Conservation (phyloP, 1,140 invertebrate species). For the Pseudomyrmex dendroicus region DNA sequence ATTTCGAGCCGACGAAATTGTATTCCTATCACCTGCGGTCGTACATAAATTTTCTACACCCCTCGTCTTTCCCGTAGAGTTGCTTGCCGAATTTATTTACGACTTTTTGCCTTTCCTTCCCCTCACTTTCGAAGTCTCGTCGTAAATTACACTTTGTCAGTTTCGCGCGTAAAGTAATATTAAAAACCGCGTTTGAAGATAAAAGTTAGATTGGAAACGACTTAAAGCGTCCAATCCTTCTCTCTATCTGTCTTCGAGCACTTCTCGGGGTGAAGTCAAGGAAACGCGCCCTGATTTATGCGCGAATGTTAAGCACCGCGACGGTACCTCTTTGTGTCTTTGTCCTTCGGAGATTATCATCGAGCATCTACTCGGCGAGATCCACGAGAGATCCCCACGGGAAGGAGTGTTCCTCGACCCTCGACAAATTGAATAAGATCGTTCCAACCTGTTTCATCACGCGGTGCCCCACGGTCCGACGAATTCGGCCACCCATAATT, state of each 20-base stretch:
- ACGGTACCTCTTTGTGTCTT: slow-evolving; percentile 9
- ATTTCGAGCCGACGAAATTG: slow-evolving; percentile 23
- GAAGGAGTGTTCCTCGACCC: slow-evolving; percentile 39
- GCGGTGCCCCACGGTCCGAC: background rate
- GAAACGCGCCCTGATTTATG: slow-evolving; percentile 39
- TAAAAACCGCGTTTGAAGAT: background rate
- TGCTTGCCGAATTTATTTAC: slow-evolving; percentile 50
- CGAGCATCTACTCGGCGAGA: slow-evolving; percentile 42
- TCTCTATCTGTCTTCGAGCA: background rate
- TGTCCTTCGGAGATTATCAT: slow-evolving; percentile 30
- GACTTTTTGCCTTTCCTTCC: slow-evolving; percentile 36
- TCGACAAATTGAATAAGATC: slow-evolving; percentile 72
- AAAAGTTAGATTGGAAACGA: background rate
- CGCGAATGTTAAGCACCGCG: slow-evolving; percentile 26
- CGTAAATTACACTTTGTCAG: slow-evolving; percentile 21
- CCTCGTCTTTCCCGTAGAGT: slow-evolving; percentile 11
- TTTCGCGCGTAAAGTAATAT: slow-evolving; percentile 20
- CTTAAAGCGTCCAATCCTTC: background rate
- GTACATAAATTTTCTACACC: slow-evolving; percentile 60
- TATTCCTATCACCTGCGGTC: slow-evolving; percentile 31
- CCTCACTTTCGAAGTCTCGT: background rate
- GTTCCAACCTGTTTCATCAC: slow-evolving; percentile 64
- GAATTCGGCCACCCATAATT: slow-evolving; percentile 67
- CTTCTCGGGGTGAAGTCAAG: background rate
- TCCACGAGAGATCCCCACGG: slow-evolving; percentile 47